Conservation (phyloP, 2,113 vertebrate species). For the Rutilus rutilus region DNA sequence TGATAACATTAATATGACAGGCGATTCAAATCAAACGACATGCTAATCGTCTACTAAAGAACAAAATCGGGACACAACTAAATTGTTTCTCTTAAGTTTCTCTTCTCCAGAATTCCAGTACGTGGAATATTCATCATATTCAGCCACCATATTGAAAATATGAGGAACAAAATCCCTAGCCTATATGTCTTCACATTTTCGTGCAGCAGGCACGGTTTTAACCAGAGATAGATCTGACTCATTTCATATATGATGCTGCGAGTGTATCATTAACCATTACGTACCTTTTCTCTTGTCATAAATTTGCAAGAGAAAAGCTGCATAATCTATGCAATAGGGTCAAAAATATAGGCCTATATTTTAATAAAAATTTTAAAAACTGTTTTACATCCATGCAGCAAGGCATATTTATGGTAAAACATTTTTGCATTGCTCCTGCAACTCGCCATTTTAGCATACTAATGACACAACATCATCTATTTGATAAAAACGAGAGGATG, state of each 20-base stretch:
- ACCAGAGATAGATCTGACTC: not conserved
- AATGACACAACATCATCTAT: not conserved
- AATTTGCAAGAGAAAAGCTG: not conserved
- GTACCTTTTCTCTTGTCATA: not conserved
- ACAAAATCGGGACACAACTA: too few species aligned
- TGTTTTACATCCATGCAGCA: not conserved
- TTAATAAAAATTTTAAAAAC: not conserved
- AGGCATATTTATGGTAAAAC: not conserved
- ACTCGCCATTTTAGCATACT: not conserved
- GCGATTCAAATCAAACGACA: not conserved
- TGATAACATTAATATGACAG: not conserved
- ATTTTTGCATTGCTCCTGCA: not conserved
- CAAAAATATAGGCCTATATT: not conserved
- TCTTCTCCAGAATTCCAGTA: not conserved
- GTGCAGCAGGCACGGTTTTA: not conserved
- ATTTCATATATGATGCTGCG: not conserved
- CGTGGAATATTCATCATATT: not conserved
- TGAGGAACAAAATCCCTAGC: not conserved
- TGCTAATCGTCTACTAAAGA: too few species aligned
- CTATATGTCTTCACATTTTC: not conserved
- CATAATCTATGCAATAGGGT: not conserved
- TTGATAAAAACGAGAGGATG: not conserved
- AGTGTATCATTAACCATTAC: not conserved
- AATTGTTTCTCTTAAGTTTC: not conserved
- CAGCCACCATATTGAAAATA: not conserved